Conservation (phyloP, 1,140 invertebrate genomes). For the Eurytemora carolleeae region DNA sequence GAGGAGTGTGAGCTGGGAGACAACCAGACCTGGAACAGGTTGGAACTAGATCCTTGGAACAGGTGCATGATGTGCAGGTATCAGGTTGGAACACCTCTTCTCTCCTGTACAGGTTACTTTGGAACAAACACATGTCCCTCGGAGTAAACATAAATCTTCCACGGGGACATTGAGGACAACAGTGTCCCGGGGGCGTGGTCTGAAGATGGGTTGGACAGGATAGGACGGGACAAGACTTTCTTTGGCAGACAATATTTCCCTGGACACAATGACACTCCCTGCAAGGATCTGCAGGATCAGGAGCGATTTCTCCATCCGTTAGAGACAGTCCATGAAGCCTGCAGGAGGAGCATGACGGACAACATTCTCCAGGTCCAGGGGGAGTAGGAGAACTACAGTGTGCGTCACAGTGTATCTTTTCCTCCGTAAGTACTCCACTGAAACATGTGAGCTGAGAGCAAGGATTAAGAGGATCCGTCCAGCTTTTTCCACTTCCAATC, state of each 20-base stretch:
- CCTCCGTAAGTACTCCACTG: background rate
- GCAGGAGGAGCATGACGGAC: background rate
- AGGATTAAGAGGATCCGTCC: background rate
- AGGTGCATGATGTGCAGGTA: background rate
- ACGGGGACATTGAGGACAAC: background rate
- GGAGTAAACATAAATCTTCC: background rate
- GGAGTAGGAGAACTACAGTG: background rate
- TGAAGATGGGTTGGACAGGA: background rate
- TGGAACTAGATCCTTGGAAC: background rate
- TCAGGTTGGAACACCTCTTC: background rate
- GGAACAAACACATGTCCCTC: background rate
- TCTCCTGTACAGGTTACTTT: background rate
- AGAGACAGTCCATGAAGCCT: background rate
- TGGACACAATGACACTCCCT: background rate
- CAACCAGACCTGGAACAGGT: background rate
- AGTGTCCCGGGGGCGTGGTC: background rate
- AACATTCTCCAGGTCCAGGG: background rate
- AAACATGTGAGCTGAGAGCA: background rate
- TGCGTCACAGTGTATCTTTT: background rate
- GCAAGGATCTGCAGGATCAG: background rate
- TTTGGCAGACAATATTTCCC: background rate
- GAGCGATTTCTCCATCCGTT: background rate
- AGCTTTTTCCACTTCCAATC: background rate
- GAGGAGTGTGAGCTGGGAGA: background rate
- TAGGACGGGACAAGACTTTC: background rate